A percentile compares a stretch with the other conserved stretches of the same genome.
Evolutionary conservation across 2,797 vertebrate genomes (phyloP).

Genomic region (Knipowitschia caucasica): DNA sequence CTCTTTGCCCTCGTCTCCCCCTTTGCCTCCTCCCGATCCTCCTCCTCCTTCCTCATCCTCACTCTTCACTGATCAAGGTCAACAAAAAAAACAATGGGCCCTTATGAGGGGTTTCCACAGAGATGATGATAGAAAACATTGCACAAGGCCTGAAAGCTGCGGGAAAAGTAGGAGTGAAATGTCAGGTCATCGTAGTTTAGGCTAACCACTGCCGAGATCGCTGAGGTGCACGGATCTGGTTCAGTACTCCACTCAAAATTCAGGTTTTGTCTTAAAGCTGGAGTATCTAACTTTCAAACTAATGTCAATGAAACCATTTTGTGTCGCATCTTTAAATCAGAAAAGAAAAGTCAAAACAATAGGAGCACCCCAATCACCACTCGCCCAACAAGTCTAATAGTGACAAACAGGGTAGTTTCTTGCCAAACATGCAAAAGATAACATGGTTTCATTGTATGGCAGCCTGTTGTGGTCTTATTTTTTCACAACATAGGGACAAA

Average conservation of each 20-base stretch:
- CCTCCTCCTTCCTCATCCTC: slow-evolving; percentile 87
- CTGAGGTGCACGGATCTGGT: slow-evolving; percentile 2
- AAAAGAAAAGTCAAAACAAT: too few species aligned
- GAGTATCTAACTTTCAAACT: too few species aligned
- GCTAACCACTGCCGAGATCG: slow-evolving; percentile 5
- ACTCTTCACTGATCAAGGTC: slow-evolving; percentile 79
- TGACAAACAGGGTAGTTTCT: too few species aligned
- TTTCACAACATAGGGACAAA: too few species aligned
- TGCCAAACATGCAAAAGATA: too few species aligned
- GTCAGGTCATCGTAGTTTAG: slow-evolving; percentile 6
- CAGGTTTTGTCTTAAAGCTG: neutral
- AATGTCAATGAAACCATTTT: too few species aligned
- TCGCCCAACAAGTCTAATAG: too few species aligned
- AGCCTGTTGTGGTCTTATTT: too few species aligned
- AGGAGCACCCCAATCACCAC: too few species aligned
- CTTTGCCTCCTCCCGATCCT: slow-evolving; percentile 77
- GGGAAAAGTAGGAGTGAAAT: slow-evolving; percentile 7
- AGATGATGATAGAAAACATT: slow-evolving; percentile 12
- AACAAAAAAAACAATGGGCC: slow-evolving; percentile 21
- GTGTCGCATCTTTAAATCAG: too few species aligned
- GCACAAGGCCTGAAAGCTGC: slow-evolving; percentile 2
- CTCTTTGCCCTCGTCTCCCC: slow-evolving; percentile 82
- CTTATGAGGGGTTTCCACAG: neutral
- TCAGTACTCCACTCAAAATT: slow-evolving; percentile 1
- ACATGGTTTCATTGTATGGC: too few species aligned